Base-by-base conservation (phyloP, 2,888 invertebrate species). In the Callyntrura sp. region DNA sequence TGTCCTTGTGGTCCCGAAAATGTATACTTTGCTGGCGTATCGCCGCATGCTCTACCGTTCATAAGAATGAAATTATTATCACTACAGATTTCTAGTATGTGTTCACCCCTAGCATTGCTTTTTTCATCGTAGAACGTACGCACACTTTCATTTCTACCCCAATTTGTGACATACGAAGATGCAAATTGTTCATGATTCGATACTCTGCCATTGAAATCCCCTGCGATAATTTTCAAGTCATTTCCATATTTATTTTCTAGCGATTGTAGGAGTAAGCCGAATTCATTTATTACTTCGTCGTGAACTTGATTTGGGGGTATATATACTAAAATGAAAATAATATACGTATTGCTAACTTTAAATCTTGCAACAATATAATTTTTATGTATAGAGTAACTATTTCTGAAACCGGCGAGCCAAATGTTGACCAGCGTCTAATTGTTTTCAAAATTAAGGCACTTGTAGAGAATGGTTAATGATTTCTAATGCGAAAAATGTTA, bases 141-240 rank as follows among this genome's bases (percentile, higher is more conserved):
- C 14, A 25, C 12, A 4, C 43, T 28, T n/a, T 60, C 12, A 9
- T 23, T n/a, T 0, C 12, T 12, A 0, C 82, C 82, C 81, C 87
- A 87, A 9, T 82, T n/a, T 14, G 9, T 8, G 0, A 82, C 81
- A n/a, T 11, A 35, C 1, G n/a, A 12, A 1, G 25, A 5, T 11
- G 25, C 0, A 14, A 51, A 4, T 6, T 43, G 20, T 5, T 57
- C 57, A 0, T 14, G 0, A 3, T 83, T 35, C 9, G 23, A 82
- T 17, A 90, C 62, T 78, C 86, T 86, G 4, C 45, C 90, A 86
- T 90, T 90, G 43, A 90, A 90, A 28, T 90, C 90, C 8, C 90
- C 90, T n/a, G 20, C 45, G 0, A 90, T 8, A n/a, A 90, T 81
- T 14, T 55, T 20, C n/a, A 25, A 9, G 20, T 85, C 81, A 1